Evolutionary conservation across 1,140 invertebrate genomes (phyloP), one percentile per base, ranked within the genome.

Genomic region (Cardiocondyla obscurior): DNA sequence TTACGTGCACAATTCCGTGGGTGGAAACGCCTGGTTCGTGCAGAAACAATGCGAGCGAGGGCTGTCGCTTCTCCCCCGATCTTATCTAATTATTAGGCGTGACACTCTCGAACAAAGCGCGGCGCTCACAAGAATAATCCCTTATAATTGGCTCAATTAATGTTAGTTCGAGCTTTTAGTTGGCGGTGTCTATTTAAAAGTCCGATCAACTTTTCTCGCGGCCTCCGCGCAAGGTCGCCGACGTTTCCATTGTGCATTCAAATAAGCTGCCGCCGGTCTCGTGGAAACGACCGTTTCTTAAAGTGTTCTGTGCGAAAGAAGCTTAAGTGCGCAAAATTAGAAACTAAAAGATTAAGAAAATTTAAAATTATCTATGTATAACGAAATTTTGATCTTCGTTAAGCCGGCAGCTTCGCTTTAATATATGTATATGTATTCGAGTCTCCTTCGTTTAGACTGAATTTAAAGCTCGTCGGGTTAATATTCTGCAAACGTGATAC

Each of bases 111-210:
- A n/a, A n/a, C n/a, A n/a, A n/a, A n/a, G n/a, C 1, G 53, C 62
- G 60, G 16, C 33, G 10, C 16, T 65, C 16, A 22, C 51, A 67
- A 67, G 46, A 79, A 76, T 51, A 64, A 55, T 53, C 25, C 33
- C 42, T 49, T 30, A 25, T 49, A 79, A 79, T 79, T 79, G 64
- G 39, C 62, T n/a, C 74, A 79, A 79, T 79, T 67, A 79, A 42
- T 8, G 36, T 55, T 67, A 44, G 46, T 51, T 30, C n/a, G 62
- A 46, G 22, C 46, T 67, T 79, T 79, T 30, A 79, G 46, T 67
- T 62, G 22, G 7, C 14, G 8, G 46, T 14, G 33, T 51, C 16
- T 53, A 69, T 79, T 79, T 79, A 69, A 79, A 79, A 79, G 62
- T 79, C 62, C 30, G 62, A 79, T 69, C 62, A 49, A 69, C 30